Percentiles rank a stretch among this genome's conserved stretches.
Conservation (phyloP, 2,888 invertebrate genomes). For the Minunthozetes semirufus region DNA sequence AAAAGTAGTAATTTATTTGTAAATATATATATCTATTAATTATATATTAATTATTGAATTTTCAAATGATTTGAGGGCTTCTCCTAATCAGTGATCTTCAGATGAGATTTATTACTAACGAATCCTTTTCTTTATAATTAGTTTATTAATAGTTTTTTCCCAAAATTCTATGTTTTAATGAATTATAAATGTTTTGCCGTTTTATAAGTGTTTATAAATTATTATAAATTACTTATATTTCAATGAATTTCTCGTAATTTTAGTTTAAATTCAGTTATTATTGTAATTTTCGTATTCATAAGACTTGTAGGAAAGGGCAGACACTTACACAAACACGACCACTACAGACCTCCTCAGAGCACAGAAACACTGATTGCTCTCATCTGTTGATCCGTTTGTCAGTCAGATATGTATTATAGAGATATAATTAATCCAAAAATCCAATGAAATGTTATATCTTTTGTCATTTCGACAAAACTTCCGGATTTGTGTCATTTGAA, state of each 20-base stretch:
- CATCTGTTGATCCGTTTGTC: too few species aligned
- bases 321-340: too few species aligned
- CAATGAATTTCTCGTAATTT: too few species aligned
- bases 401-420: not conserved
- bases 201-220: not conserved
- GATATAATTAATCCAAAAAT: not conserved
- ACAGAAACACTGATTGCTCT: too few species aligned
- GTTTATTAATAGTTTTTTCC: not conserved
- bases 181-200: not conserved
- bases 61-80: constrained; percentile 15
- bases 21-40: not conserved
- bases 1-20: constrained; percentile 24
- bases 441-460: not conserved
- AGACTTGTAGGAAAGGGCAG: not conserved
- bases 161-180: not conserved
- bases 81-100: constrained; percentile 17
- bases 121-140: constrained; percentile 10
- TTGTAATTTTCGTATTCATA: not conserved
- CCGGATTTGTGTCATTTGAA: not conserved
- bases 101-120: constrained; percentile 21
- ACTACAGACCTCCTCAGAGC: too few species aligned
- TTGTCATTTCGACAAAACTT: not conserved
- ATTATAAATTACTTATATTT: too few species aligned
- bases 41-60: not conserved
- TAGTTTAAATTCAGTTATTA: too few species aligned